These are phyloP conservation scores for Girardia tigrina DNA, from an alignment of 2,888 invertebrate species.

Conservation along the genomic window DNA sequence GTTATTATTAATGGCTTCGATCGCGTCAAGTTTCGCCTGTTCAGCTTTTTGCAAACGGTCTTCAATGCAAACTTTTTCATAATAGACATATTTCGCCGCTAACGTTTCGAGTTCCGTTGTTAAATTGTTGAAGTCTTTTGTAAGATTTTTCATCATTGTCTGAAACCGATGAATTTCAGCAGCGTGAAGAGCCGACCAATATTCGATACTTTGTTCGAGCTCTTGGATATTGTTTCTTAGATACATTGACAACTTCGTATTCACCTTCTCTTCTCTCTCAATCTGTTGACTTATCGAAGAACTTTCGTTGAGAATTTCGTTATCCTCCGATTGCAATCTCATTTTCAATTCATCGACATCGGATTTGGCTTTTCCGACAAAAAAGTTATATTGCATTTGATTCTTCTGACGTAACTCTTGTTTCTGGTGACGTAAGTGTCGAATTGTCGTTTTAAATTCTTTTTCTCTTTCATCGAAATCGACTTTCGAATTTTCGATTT, in stretches of 20 bases:
- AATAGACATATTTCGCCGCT: neutral
- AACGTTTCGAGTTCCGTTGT: neutral
- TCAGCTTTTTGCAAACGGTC: neutral
- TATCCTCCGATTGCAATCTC: neutral
- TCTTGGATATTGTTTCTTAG: neutral
- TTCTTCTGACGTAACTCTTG: slow-evolving; percentile 10
- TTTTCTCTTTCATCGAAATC: slow-evolving; percentile 12
- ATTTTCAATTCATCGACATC: neutral
- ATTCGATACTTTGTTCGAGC: neutral
- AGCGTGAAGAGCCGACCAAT: neutral
- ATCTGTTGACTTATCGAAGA: neutral
- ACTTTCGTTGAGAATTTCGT: neutral
- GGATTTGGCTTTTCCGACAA: neutral
- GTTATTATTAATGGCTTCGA: neutral
- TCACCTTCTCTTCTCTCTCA: neutral
- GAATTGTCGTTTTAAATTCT: neutral
- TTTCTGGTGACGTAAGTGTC: neutral
- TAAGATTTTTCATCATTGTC: neutral
- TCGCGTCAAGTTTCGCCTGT: neutral
- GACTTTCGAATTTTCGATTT: slow-evolving; percentile 7
- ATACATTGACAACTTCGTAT: neutral
- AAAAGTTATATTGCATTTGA: neutral
- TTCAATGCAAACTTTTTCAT: slow-evolving; percentile 10
- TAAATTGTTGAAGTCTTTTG: neutral
- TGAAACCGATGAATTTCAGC: neutral